Evolutionary conservation across 2,888 invertebrate genomes (phyloP).

Genomic region (Melanostoma mellinum): DNA sequence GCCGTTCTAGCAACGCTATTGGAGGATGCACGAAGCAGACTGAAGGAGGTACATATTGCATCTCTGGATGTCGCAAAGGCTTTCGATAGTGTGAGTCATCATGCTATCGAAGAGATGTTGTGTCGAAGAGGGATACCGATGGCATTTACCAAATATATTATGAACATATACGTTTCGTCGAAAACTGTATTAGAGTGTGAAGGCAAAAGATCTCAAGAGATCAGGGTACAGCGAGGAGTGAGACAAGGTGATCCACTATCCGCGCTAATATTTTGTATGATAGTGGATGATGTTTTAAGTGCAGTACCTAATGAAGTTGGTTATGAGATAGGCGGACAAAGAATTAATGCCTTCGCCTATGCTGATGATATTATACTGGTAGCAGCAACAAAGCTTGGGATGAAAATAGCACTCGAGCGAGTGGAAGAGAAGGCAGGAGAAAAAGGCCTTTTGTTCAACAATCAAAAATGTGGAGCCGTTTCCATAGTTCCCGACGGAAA

Average conservation of each 20-base stretch:
- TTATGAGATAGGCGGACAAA: not conserved
- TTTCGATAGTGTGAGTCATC: not conserved
- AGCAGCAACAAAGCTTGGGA: not conserved
- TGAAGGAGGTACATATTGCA: not conserved
- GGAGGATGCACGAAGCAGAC: not conserved
- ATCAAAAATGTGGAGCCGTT: no score
- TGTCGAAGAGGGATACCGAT: not conserved
- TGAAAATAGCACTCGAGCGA: not conserved
- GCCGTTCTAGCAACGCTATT: not conserved
- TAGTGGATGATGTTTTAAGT: no score
- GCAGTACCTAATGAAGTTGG: not conserved
- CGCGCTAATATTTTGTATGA: no score
- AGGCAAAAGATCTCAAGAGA: not conserved
- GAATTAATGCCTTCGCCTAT: not conserved
- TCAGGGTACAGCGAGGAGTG: not conserved
- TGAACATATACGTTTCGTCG: not conserved
- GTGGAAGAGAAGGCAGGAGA: no score
- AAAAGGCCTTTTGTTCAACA: no score
- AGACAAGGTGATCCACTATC: not conserved
- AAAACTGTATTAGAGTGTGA: not conserved
- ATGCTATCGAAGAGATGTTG: not conserved
- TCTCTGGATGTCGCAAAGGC: not conserved
- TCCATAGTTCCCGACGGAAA: no score
- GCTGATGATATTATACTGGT: not conserved
- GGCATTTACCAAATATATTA: not conserved